phyloP scores from a whole-genome alignment of 2,113 vertebrate genomes.

The Daubentonia madagascariensis region DNA sequence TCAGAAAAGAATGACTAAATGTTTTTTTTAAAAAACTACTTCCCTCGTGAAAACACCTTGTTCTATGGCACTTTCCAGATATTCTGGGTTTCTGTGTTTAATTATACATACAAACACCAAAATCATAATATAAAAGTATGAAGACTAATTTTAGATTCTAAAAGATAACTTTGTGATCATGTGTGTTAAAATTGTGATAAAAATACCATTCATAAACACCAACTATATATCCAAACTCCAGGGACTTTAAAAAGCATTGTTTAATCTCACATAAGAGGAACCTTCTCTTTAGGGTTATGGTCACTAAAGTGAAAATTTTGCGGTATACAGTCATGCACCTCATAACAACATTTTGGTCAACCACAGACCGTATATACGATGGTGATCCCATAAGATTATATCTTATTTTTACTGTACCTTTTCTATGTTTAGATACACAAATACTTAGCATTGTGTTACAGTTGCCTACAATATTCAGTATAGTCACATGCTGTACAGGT shows the following conservation, averaged over 20 bases:
- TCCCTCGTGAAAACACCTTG: not conserved
- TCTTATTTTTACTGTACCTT: not conserved
- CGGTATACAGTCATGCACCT: not conserved
- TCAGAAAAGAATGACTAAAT: not conserved
- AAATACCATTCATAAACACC: not conserved
- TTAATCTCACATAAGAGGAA: not conserved
- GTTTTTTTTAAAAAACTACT: not conserved
- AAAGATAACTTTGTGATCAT: not conserved
- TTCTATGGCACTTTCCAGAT: not conserved
- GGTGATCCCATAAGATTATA: not conserved
- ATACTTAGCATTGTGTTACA: not conserved
- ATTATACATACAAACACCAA: not conserved
- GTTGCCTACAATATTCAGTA: not conserved
- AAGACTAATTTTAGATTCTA: not conserved
- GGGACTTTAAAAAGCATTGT: not conserved
- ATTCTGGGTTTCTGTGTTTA: not conserved
- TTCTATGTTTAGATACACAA: not conserved
- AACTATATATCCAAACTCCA: not conserved
- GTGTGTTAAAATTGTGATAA: not conserved
- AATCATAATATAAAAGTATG: not conserved
- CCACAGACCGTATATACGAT: not conserved
- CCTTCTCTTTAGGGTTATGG: not conserved
- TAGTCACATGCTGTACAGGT: not conserved
- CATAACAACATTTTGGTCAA: not conserved
- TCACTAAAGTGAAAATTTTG: not conserved